Base-by-base conservation (phyloP, 2,113 vertebrate species). In the Dascyllus trimaculatus region DNA sequence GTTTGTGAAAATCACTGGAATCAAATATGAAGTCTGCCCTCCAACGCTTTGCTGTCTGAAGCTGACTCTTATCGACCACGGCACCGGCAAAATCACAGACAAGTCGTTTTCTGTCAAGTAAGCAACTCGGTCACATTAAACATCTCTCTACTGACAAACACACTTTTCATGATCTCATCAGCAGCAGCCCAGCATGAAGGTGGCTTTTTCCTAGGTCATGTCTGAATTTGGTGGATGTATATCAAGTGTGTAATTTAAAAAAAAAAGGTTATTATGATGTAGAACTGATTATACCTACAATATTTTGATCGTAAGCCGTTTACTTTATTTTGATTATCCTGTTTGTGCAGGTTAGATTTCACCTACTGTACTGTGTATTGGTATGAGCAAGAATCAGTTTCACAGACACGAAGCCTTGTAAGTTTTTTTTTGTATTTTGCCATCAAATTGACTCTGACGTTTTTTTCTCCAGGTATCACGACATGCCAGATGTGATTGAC, bases 401-500 rank as follows among this genome's bases (percentile, higher is more conserved):
- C 18, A 35, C 3, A 43, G 14, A 43, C 11, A 43, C 40, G 48
- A 22, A 58, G 9, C 65, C 7, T 15, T 29, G 4, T 11, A 14
- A 18, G 6, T 35, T 48, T 35, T 38, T 48, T 35, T 10, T 22
- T 4, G 17, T 70, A n/a, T 7, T 15, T 52, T 40, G 0, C 2
- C 57, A 2, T 45, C n/a, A 48, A 29, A 69, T 4, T 21, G 10
- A 62, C 3, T 3, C 3, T 25, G 64, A 78, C n/a, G n/a, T 71
- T 21, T 72, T 76, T 82, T 25, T 40, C 32, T 72, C 9, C 89
- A 99, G 98, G 54, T 99, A 99, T 60, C 98, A 99, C 1, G 98
- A 99, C 88, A 99, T 99, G 98, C 97, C 97, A 1, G 97, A 99
- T 73, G 98, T 99, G 51, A 99, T 99, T 0, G 98, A 99, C 87